These are phyloP conservation scores for Thyatira batis DNA, from an alignment of 2,888 invertebrate genomes.

Conservation along the genomic window DNA sequence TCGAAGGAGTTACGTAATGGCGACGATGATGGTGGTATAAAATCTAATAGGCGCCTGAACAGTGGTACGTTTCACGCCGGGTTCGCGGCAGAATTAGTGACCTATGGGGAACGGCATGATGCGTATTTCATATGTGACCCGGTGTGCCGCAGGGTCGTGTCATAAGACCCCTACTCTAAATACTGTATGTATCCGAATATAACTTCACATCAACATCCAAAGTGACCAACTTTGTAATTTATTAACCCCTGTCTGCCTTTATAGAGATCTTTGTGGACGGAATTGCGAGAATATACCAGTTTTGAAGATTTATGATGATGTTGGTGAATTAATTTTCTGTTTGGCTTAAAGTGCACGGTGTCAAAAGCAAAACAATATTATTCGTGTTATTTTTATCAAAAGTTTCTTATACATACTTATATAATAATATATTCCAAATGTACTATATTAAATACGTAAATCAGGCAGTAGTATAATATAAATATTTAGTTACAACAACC, in stretches of 20 bases:
- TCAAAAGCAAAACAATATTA: too few relatives aligned
- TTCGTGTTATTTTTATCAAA: too few relatives aligned
- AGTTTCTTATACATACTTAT: too few relatives aligned
- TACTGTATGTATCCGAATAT: constrained; percentile 34
- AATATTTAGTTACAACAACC: too few relatives aligned
- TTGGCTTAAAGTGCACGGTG: neutral
- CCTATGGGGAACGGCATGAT: constrained; percentile 31
- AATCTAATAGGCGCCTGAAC: constrained; percentile 70
- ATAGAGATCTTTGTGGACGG: neutral
- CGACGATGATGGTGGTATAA: constrained; percentile 69
- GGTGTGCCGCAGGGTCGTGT: constrained; percentile 28
- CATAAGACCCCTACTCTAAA: constrained; percentile 34
- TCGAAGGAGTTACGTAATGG: constrained; percentile 62
- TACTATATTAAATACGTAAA: too few relatives aligned
- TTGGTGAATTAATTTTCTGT: neutral
- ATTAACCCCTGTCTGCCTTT: constrained; percentile 11
- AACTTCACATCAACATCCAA: constrained; percentile 36
- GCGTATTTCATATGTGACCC: constrained; percentile 36
- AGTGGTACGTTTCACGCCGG: constrained; percentile 39
- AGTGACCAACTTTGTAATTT: constrained; percentile 32
- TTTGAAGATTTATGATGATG: neutral
- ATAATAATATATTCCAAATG: too few relatives aligned
- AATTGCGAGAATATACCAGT: neutral
- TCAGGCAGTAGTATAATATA: too few relatives aligned
- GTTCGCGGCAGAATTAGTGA: constrained; percentile 38